Evolutionary conservation across 2,113 vertebrate species (phyloP).

Genomic region (Gallinago jamesoni): DNA sequence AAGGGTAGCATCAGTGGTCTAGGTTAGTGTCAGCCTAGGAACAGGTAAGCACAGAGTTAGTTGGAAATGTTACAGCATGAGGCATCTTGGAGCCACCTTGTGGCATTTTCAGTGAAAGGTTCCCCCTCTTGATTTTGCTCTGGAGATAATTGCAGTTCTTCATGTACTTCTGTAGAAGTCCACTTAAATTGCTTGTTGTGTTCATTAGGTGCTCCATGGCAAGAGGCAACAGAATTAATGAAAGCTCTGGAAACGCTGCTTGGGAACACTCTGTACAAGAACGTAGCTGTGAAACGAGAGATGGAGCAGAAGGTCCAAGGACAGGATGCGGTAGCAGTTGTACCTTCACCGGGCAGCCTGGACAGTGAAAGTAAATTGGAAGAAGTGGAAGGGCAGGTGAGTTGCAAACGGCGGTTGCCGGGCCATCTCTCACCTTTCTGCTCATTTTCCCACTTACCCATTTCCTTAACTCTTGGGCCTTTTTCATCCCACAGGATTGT

Average conservation of each 20-base stretch:
- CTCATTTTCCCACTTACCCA: not conserved
- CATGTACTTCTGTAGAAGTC: not conserved
- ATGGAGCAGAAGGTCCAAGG: not conserved
- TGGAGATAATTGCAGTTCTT: not conserved
- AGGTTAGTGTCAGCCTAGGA: not conserved
- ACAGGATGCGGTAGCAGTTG: not conserved
- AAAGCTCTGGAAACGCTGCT: constrained; percentile 43
- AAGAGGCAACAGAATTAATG: constrained; percentile 51
- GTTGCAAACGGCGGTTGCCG: not conserved
- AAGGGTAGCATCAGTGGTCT: not conserved
- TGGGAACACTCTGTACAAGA: not conserved
- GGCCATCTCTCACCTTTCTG: not conserved
- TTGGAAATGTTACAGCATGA: not conserved
- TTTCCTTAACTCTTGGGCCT: not conserved
- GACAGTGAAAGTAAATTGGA: not conserved
- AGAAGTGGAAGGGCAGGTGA: constrained; percentile 4
- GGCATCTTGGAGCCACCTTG: not conserved
- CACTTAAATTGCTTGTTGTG: not conserved
- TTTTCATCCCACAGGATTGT: not conserved
- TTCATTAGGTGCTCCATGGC: not conserved
- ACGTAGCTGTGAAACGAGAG: not conserved
- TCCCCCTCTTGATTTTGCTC: not conserved
- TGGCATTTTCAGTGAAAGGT: not conserved
- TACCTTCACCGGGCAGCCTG: not conserved
- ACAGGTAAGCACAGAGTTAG: not conserved